Conservation (phyloP, 2,888 invertebrate genomes). For the Melitaea athalia region DNA sequence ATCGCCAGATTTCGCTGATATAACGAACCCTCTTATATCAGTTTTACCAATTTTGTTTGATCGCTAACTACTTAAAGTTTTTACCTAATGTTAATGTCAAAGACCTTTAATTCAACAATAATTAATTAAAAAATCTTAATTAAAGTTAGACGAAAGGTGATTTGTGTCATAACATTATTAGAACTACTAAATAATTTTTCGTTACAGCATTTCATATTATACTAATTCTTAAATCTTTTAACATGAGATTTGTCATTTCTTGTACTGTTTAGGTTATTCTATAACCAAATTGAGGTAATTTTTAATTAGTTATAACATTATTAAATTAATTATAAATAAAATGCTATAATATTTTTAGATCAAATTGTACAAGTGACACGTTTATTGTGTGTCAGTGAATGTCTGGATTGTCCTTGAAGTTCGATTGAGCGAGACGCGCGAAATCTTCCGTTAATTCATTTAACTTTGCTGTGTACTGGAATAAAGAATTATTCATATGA, state of each 20-base stretch:
- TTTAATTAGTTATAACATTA: neutral
- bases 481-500: slow-evolving; percentile 24
- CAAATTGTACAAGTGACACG: neutral
- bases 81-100: too few relatives aligned
- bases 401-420: slow-evolving; percentile 53
- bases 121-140: too few relatives aligned
- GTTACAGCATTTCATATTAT: neutral
- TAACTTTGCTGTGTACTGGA: slow-evolving; percentile 68
- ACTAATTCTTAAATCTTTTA: too few relatives aligned
- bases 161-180: neutral
- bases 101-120: too few relatives aligned
- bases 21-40: too few relatives aligned
- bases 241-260: neutral
- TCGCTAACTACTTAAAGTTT: too few relatives aligned
- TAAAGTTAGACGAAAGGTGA: too few relatives aligned
- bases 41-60: too few relatives aligned
- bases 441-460: slow-evolving; percentile 70
- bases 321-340: neutral
- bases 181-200: neutral
- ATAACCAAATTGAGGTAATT: neutral
- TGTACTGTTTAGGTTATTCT: neutral
- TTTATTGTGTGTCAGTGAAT: slow-evolving; percentile 17
- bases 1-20: too few relatives aligned
- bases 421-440: slow-evolving; percentile 59
- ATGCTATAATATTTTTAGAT: neutral